Evolutionary conservation across 2,888 invertebrate species (phyloP).

Genomic region (Capitulum mitella): DNA sequence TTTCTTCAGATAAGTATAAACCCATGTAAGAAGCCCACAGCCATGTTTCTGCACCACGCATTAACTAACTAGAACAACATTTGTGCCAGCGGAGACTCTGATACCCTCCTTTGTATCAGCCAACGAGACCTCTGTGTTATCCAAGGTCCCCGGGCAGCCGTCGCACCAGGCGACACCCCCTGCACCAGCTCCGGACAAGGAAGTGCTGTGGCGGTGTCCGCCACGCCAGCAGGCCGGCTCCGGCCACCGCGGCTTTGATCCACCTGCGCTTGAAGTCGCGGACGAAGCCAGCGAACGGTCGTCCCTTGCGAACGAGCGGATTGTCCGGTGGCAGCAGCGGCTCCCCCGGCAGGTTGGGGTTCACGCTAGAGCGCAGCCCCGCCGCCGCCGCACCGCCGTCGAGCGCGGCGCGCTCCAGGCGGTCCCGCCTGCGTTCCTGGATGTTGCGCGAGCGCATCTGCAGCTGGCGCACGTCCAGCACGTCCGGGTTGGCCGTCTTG

Average conservation of each 20-base stretch:
- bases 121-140: too few relatives aligned
- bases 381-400: neutral
- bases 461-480: constrained; percentile 80
- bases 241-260: constrained; percentile 26
- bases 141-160: too few relatives aligned
- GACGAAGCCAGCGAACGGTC: constrained; percentile 79
- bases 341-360: neutral
- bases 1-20: too few relatives aligned
- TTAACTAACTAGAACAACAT: too few relatives aligned
- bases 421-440: constrained; percentile 14
- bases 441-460: constrained; percentile 45
- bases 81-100: too few relatives aligned
- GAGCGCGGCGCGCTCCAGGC: neutral
- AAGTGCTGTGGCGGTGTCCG: too few relatives aligned
- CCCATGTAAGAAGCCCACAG: too few relatives aligned
- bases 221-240: too few relatives aligned
- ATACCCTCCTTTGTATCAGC: too few relatives aligned
- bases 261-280: constrained; percentile 64
- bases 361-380: neutral
- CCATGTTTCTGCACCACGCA: too few relatives aligned
- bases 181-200: too few relatives aligned
- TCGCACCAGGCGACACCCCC: too few relatives aligned
- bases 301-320: constrained; percentile 70
- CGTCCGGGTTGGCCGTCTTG: constrained; percentile 77
- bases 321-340: constrained; percentile 47